Percentiles rank a stretch among this genome's conserved stretches.
These are phyloP conservation scores for Tupiocoris notatus DNA, from an alignment of 2,888 invertebrate genomes.

Conservation along the genomic window DNA sequence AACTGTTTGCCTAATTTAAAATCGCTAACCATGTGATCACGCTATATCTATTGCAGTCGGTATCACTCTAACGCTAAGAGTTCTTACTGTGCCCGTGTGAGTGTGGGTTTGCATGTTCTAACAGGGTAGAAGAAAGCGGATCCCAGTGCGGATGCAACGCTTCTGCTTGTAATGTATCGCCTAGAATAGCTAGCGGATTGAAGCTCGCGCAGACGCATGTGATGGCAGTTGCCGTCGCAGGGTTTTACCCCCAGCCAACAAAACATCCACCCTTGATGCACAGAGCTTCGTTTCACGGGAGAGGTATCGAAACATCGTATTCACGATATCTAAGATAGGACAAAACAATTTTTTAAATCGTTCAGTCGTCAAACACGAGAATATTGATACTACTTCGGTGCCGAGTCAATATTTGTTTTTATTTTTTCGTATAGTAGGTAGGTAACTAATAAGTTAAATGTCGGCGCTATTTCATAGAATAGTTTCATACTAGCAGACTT, in stretches of 20 bases:
- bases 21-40: not conserved
- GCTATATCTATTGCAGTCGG: not conserved
- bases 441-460: no score
- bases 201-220: slow-evolving; percentile 70
- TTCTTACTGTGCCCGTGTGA: slow-evolving; percentile 10
- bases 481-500: no score
- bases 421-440: no score
- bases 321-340: slow-evolving; percentile 57
- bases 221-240: slow-evolving; percentile 69
- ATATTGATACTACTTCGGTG: no score
- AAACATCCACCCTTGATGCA: slow-evolving; percentile 54
- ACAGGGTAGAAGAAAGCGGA: slow-evolving; percentile 46
- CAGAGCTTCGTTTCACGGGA: slow-evolving; percentile 66
- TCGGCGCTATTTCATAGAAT: no score
- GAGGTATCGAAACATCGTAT: slow-evolving; percentile 58
- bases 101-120: slow-evolving; percentile 40
- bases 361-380: no score
- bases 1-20: no score
- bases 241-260: slow-evolving; percentile 60
- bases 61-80: not conserved
- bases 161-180: slow-evolving; percentile 24
- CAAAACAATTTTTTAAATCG: no score
- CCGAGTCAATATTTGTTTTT: no score
- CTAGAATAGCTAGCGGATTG: slow-evolving; percentile 66
- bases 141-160: slow-evolving; percentile 47